Evolutionary conservation across 2,888 invertebrate species (phyloP).

Genomic region (Cabera pusaria): DNA sequence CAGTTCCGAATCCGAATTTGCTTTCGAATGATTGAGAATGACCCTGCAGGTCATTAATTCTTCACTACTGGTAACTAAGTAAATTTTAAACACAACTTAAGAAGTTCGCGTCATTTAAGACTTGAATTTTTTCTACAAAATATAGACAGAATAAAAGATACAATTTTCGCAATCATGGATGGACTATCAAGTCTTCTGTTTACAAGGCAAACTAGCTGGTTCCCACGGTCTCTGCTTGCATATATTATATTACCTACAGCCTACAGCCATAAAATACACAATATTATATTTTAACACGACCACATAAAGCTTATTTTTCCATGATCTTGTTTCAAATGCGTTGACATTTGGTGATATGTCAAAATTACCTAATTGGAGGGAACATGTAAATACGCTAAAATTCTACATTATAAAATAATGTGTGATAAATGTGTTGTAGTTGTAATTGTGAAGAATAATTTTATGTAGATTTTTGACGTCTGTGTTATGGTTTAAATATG

Average conservation of each 20-base stretch:
- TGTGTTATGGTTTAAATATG: too few species aligned
- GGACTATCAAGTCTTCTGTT: constrained; percentile 12
- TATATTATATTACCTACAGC: constrained; percentile 20
- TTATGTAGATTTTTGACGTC: too few species aligned
- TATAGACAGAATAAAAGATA: constrained; percentile 9
- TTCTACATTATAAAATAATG: constrained; percentile 7
- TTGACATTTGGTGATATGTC: constrained; percentile 31
- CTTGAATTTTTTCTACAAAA: too few species aligned
- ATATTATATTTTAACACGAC: constrained; percentile 13
- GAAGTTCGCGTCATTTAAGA: too few species aligned
- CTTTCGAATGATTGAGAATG: too few species aligned
- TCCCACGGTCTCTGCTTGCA: constrained; percentile 32
- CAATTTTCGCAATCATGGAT: constrained; percentile 26
- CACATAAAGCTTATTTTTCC: constrained; percentile 12
- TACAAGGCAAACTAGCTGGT: constrained; percentile 30
- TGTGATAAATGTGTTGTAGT: constrained; percentile 2
- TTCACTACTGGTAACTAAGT: too few species aligned
- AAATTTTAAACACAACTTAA: too few species aligned
- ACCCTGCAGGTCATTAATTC: too few species aligned
- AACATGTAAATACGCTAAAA: constrained; percentile 9
- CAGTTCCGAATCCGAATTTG: too few species aligned
- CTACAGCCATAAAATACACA: not conserved
- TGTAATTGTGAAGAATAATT: too few species aligned
- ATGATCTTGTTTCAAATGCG: constrained; percentile 13
- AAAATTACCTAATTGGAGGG: constrained; percentile 27